Base-by-base conservation (phyloP, 2,797 vertebrate species). In the Helarctos malayanus region DNA sequence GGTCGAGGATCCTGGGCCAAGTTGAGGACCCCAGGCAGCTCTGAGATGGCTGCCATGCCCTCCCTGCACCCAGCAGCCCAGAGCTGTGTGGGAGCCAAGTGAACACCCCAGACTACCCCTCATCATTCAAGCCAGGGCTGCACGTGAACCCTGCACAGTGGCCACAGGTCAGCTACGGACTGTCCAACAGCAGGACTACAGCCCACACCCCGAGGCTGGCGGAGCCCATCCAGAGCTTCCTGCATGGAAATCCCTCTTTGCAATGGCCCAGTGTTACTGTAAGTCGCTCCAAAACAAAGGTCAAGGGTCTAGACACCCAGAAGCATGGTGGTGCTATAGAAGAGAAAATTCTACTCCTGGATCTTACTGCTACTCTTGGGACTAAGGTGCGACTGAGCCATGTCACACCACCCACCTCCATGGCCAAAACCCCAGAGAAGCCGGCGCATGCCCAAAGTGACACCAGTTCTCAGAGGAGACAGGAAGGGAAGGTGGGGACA, bases 141-240 rank as follows among this genome's bases (percentile, higher is more conserved):
- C 1, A 1, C 47, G 0, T 15, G 27, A n/a, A 47, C 3, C 38
- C 35, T 0, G 0, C 47, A 32, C 12, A 16, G 19, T 15, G 54
- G 19, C 21, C 14, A 0, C 59, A 69, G 15, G 19, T 61, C 7
- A 32, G 59, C 78, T 29, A 54, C 0, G 13, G 10, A 14, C 71
- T 4, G 56, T 13, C 38, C 4, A 0, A 27, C 5, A 14, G 29
- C 45, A 54, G 12, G 19, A 29, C 38, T 32, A 18, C 52, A 49
- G 45, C 23, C 61, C 57, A 38, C 0, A 2, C 6, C 35, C 75
- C 4, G 2, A 61, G 16, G 21, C 57, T 79, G 47, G 32, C 59
- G 19, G 27, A 71, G 92, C 25, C 13, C 12, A 12, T 25, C 41
- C 41, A 45, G 80, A 82, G 15, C 14, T 35, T 54, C n/a, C 38